These are phyloP conservation scores for Ptychodera flava DNA, from an alignment of 35 echinoderm and acorn worm species.

Conservation along the genomic window DNA sequence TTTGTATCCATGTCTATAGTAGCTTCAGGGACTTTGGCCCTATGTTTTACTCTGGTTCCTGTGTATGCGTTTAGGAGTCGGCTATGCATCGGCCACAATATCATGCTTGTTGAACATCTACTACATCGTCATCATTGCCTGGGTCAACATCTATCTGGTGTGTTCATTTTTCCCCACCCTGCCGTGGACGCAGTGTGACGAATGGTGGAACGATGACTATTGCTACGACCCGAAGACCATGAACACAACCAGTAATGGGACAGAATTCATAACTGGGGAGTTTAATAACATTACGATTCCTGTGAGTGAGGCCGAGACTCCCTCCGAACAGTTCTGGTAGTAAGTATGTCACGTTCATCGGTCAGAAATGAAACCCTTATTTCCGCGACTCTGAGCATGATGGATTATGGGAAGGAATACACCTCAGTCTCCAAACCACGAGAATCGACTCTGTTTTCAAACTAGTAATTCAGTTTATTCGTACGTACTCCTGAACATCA, in stretches of 20 bases:
- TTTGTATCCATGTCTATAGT: too few species aligned
- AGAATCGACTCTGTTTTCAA: too few species aligned
- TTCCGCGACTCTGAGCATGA: too few species aligned
- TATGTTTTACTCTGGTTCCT: too few species aligned
- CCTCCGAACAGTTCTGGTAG: conserved; percentile 85
- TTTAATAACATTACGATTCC: not conserved
- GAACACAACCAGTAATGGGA: conserved; percentile 20
- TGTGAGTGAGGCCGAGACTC: conserved; percentile 39
- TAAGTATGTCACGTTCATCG: conserved; percentile 43
- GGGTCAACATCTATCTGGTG: conserved; percentile 70
- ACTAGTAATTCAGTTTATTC: too few species aligned
- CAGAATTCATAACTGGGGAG: not conserved
- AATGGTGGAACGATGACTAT: conserved; percentile 55
- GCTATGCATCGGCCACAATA: conserved; percentile 54
- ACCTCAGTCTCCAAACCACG: too few species aligned
- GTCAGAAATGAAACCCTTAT: too few species aligned
- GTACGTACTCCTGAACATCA: too few species aligned
- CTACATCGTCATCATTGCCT: conserved; percentile 70
- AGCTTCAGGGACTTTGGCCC: too few species aligned
- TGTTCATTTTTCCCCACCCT: conserved; percentile 37
- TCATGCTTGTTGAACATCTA: conserved; percentile 58
- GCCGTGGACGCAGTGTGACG: conserved; percentile 59
- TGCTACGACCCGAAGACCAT: conserved; percentile 56
- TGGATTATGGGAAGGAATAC: too few species aligned
- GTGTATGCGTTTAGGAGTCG: conserved; percentile 53